A percentile compares a stretch with the other conserved stretches of the same genome.
Evolutionary conservation across 2,113 vertebrate species (phyloP).

Genomic region (Notiomystis cincta): DNA sequence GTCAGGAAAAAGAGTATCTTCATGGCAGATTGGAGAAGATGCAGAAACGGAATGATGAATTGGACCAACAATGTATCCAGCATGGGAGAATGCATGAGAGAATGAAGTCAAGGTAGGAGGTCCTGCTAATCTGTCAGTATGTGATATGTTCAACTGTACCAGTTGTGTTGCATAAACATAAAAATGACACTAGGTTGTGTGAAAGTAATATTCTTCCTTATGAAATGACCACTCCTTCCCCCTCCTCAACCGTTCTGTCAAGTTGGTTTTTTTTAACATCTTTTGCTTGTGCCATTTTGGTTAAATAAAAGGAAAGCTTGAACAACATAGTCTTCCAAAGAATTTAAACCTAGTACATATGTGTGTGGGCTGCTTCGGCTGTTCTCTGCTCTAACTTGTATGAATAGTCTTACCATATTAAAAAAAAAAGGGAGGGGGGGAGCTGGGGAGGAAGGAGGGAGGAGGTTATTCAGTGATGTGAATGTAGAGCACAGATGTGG

Average conservation of each 20-base stretch:
- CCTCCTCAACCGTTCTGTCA: background rate
- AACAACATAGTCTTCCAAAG: slow-evolving; percentile 14
- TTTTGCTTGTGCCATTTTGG: slow-evolving; percentile 29
- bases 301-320: slow-evolving; percentile 8
- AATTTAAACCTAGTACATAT: slow-evolving; percentile 31
- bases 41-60: slow-evolving; percentile 80
- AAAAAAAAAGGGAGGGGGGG: background rate
- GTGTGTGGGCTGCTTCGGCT: slow-evolving; percentile 57
- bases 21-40: slow-evolving; percentile 79
- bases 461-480: background rate
- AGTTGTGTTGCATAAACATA: background rate
- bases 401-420: slow-evolving; percentile 26
- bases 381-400: slow-evolving; percentile 33
- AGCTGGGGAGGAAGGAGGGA: background rate
- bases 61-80: slow-evolving; percentile 90
- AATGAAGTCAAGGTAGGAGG: slow-evolving; percentile 88
- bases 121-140: background rate
- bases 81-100: slow-evolving; percentile 87
- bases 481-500: slow-evolving; percentile 8
- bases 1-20: slow-evolving; percentile 81
- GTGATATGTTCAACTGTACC: background rate
- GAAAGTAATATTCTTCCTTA: background rate
- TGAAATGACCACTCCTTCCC: background rate
- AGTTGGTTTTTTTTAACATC: background rate
- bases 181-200: background rate